phyloP scores from a whole-genome alignment of 2,113 vertebrate species.

The Hippocampus abdominalis region DNA sequence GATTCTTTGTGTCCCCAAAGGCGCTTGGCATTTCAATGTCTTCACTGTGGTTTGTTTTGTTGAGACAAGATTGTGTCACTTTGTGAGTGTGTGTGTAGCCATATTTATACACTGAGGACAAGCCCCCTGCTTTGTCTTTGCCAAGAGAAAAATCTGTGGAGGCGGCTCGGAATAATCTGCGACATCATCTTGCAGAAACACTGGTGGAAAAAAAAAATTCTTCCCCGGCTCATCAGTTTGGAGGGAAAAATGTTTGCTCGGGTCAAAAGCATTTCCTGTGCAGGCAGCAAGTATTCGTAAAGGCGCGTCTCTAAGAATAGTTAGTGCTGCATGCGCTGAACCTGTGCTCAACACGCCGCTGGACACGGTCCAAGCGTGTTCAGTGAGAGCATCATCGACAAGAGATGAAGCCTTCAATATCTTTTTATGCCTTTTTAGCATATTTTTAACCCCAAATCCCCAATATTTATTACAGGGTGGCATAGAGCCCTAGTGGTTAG shows the following conservation, averaged over 20 bases:
- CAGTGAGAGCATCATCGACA: not conserved
- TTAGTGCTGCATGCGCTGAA: slow-evolving; percentile 4
- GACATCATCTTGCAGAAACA: slow-evolving; percentile 23
- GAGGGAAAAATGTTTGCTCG: slow-evolving; percentile 58
- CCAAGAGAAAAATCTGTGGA: slow-evolving; percentile 20
- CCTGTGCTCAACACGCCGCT: not conserved
- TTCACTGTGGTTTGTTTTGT: slow-evolving; percentile 35
- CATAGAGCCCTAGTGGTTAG: not conserved
- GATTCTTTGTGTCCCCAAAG: slow-evolving; percentile 45
- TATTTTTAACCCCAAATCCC: not conserved
- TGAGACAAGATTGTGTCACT: not conserved
- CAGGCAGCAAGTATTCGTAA: slow-evolving; percentile 41
- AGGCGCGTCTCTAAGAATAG: slow-evolving; percentile 43
- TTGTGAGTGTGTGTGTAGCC: not conserved
- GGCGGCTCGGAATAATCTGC: not conserved
- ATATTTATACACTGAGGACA: slow-evolving; percentile 29
- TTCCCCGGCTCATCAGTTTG: slow-evolving; percentile 48
- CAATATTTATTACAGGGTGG: not conserved
- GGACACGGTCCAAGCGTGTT: slow-evolving; percentile 1
- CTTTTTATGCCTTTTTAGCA: slow-evolving; percentile 15
- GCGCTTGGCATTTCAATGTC: slow-evolving; percentile 31
- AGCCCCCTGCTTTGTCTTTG: slow-evolving; percentile 14
- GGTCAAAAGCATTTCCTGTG: slow-evolving; percentile 69
- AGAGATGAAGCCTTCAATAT: slow-evolving; percentile 7
- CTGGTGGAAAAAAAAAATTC: slow-evolving; percentile 45